phyloP scores from a whole-genome alignment of 2,797 vertebrate species.

The Neomorphus geoffroyi region DNA sequence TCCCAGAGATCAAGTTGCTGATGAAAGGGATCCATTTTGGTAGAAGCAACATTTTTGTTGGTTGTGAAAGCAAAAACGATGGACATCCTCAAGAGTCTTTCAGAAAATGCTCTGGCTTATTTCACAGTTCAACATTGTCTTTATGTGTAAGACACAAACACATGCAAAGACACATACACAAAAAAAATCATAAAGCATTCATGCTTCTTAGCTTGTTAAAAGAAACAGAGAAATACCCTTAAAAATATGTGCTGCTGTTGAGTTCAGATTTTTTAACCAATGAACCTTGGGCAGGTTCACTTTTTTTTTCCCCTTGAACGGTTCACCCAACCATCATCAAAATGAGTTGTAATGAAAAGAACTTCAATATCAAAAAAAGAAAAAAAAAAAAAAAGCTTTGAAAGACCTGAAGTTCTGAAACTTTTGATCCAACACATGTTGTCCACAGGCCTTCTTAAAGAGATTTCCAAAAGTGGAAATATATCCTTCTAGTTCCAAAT shows the following conservation, averaged over 20 bases:
- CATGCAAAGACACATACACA: background rate
- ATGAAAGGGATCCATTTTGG: too few species aligned
- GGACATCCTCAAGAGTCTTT: too few species aligned
- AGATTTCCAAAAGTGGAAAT: constrained; percentile 40
- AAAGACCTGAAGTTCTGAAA: constrained; percentile 38
- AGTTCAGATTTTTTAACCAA: constrained; percentile 25
- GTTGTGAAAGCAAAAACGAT: too few species aligned
- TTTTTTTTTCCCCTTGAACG: background rate
- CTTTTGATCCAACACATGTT: constrained; percentile 42
- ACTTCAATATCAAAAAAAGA: background rate
- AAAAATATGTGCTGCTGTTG: background rate
- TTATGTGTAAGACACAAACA: background rate
- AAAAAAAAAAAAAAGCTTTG: background rate
- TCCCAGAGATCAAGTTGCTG: too few species aligned
- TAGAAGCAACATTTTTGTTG: too few species aligned
- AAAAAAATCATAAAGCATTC: background rate
- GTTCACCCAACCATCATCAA: constrained; percentile 13
- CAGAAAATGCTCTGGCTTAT: background rate
- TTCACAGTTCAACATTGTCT: background rate
- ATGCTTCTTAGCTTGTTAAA: background rate
- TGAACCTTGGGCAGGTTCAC: background rate
- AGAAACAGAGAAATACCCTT: background rate
- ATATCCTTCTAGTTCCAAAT: constrained; percentile 36
- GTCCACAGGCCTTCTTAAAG: constrained; percentile 25
- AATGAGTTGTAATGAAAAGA: constrained; percentile 49